phyloP scores from a whole-genome alignment of 1,140 invertebrate genomes.

The Teleogryllus occipitalis region DNA sequence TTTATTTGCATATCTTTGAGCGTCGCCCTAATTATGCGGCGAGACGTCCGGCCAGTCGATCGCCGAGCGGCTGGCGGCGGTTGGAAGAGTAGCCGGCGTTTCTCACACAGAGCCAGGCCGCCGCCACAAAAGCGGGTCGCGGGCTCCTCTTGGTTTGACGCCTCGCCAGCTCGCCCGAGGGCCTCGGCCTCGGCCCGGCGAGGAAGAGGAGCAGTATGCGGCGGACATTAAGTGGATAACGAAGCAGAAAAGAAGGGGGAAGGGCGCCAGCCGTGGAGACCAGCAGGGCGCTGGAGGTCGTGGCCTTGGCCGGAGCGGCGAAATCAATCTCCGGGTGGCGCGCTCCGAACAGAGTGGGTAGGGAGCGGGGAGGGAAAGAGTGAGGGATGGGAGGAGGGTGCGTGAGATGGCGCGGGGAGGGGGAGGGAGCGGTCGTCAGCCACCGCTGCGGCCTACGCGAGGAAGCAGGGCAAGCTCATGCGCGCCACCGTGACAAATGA shows the following conservation, averaged over 20 bases:
- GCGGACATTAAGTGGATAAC: conserved; percentile 1
- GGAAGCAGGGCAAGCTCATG: not conserved
- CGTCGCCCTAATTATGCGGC: too few species aligned
- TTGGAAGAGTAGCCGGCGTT: too few species aligned
- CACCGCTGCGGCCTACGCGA: not conserved
- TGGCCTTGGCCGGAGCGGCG: not conserved
- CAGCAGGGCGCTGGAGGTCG: not conserved
- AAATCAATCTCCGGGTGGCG: not conserved
- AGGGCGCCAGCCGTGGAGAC: not conserved
- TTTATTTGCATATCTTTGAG: too few species aligned
- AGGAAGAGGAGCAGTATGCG: not conserved
- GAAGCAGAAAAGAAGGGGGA: not conserved
- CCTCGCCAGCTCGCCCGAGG: not conserved
- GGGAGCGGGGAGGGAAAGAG: not conserved
- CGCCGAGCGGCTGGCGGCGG: too few species aligned
- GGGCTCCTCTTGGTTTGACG: too few species aligned
- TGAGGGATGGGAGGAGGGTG: not conserved
- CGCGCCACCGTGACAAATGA: not conserved
- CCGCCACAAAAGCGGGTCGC: too few species aligned
- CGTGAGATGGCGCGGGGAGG: not conserved
- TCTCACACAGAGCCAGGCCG: too few species aligned
- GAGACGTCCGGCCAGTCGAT: too few species aligned
- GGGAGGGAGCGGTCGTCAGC: not conserved
- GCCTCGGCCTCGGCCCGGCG: too few species aligned
- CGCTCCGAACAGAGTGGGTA: not conserved